Base-by-base conservation (phyloP, 2,797 vertebrate genomes). In the Apogon hyalosoma region DNA sequence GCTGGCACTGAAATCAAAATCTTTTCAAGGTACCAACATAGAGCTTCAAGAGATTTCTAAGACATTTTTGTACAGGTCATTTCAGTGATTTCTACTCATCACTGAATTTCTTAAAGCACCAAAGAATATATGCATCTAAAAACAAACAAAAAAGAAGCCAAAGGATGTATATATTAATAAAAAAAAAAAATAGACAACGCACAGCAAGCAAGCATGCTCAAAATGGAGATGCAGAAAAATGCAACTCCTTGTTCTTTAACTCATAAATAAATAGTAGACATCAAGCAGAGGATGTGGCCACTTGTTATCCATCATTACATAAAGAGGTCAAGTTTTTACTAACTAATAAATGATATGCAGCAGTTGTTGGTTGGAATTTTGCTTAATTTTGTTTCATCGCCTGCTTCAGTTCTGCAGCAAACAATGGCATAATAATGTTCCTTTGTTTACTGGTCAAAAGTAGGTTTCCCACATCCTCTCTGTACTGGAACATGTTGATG, bases 251-350 rank as follows among this genome's bases (percentile, higher is more conserved):
- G 21, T 24, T 24, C 33, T 60, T 46, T 50, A 54, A 31, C 11
- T 31, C 28, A 28, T 48, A 21, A 49, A 21, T 1, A 6, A n/a
- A 14, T 33, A 24, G 36, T 12, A 42, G 39, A 16, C 4, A 42
- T 15, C 54, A 52, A 55, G 3, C 15, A 40, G 49, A 64, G 59
- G 57, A 31, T 10, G 69, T 59, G 76, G 45, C 11, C 36, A 45
- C 70, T 52, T 9, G 43, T 54, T 6, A 14, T 11, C 9, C 41
- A 43, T 18, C 45, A 46, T 56, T 36, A 61, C 16, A 18, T 1
- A 10, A 45, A 16, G 1, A 47, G 57, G 15, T 14, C 12, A 6
- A 10, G 4, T 10, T 19, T 40, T 57, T 49, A 54, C 45, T 64
- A 21, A 28, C 8, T 2, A 14, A 68, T 58, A 3, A 62, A 52